Percentiles rank a stretch among this genome's conserved stretches.
Conservation (phyloP, 2,888 invertebrate species). For the Stegana nigrithorax region DNA sequence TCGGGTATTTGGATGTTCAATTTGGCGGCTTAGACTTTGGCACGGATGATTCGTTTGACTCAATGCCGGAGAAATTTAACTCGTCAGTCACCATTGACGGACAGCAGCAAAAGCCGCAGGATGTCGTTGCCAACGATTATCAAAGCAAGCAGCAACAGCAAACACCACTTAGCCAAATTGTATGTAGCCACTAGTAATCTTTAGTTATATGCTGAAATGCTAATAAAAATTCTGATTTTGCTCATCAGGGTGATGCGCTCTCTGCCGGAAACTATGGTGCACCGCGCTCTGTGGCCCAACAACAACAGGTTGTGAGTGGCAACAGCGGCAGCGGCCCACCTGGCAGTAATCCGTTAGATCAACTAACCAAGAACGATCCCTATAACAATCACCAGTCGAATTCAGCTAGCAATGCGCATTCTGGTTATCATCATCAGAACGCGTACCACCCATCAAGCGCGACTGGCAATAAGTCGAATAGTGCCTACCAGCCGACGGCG, state of each 20-base stretch:
- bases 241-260: slow-evolving; percentile 59
- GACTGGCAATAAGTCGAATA: slow-evolving; percentile 61
- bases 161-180: slow-evolving; percentile 62
- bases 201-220: not conserved
- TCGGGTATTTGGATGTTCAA: slow-evolving; percentile 89
- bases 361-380: slow-evolving; percentile 66
- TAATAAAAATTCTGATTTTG: not conserved
- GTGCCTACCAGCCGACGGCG: slow-evolving; percentile 62
- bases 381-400: slow-evolving; percentile 66
- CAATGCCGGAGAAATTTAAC: slow-evolving; percentile 67
- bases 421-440: slow-evolving; percentile 65
- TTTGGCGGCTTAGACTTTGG: slow-evolving; percentile 90
- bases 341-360: slow-evolving; percentile 62
- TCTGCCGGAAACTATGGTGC: slow-evolving; percentile 60
- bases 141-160: slow-evolving; percentile 63
- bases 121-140: slow-evolving; percentile 61
- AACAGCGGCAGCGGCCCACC: slow-evolving; percentile 40
- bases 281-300: slow-evolving; percentile 52
- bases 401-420: slow-evolving; percentile 50
- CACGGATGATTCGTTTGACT: slow-evolving; percentile 68
- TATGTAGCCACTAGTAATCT: slow-evolving; percentile 35
- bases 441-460: slow-evolving; percentile 63
- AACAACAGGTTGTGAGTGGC: slow-evolving; percentile 38
- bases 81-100: slow-evolving; percentile 61
- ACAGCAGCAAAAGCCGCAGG: slow-evolving; percentile 59